Evolutionary conservation across 2,113 vertebrate species (phyloP).

Genomic region (Lepidothrix coronata): DNA sequence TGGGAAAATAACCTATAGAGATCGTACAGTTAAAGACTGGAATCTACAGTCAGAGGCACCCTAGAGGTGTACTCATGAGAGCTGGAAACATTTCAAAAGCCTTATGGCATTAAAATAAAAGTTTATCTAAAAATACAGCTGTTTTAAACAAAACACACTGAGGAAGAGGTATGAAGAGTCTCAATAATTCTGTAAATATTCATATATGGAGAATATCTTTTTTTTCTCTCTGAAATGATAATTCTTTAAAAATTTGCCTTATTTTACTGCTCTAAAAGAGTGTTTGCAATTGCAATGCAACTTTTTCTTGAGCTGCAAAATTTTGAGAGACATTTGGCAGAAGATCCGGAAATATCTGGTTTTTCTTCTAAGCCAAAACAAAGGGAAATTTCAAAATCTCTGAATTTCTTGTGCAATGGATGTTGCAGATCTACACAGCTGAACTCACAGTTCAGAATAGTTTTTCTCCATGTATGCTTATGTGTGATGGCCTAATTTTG

Average conservation of each 20-base stretch:
- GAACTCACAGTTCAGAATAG: neutral
- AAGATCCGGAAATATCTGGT: neutral
- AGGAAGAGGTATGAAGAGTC: neutral
- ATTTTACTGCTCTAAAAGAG: neutral
- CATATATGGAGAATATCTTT: neutral
- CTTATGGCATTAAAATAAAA: neutral
- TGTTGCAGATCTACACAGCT: neutral
- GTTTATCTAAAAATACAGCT: neutral
- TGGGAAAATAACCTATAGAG: neutral
- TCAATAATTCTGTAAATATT: neutral
- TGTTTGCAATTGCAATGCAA: neutral
- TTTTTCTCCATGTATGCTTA: neutral
- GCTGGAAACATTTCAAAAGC: neutral
- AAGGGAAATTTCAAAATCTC: neutral
- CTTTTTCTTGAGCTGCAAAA: neutral
- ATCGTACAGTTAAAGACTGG: neutral
- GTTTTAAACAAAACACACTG: neutral
- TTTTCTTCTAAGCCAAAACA: neutral
- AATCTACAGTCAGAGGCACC: neutral
- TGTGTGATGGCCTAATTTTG: neutral
- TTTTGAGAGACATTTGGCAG: neutral
- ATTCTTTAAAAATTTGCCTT: neutral
- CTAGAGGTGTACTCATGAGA: neutral
- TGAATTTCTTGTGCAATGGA: neutral
- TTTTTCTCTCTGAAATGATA: neutral